phyloP scores from a whole-genome alignment of 2,797 vertebrate species.

The Phoeniculus purpureus region DNA sequence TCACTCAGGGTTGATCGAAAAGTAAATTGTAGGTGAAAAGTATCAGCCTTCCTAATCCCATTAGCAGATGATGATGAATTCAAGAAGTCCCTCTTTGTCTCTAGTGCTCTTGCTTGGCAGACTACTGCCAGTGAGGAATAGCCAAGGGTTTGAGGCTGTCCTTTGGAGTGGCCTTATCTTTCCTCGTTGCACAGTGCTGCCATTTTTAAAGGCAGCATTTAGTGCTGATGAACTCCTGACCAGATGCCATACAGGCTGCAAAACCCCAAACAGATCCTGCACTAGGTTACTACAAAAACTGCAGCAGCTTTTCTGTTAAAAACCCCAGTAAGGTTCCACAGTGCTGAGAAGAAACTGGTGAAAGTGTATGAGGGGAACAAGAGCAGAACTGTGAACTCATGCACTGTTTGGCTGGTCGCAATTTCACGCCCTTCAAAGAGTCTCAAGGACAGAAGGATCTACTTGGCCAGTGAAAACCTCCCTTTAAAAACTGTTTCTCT shows the following conservation, averaged over 20 bases:
- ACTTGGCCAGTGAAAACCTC: neutral
- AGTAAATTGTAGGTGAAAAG: slow-evolving; percentile 11
- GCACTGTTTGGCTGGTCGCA: neutral
- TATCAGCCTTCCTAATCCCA: neutral
- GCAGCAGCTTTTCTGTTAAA: neutral
- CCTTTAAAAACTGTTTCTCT: neutral
- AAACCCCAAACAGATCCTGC: neutral
- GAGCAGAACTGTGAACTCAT: neutral
- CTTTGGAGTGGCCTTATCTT: neutral
- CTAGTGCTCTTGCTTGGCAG: neutral
- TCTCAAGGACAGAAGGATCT: neutral
- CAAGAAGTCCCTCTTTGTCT: neutral
- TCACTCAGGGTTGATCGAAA: neutral
- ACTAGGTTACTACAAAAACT: neutral
- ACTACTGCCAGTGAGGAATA: neutral
- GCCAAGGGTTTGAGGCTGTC: neutral
- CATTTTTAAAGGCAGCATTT: neutral
- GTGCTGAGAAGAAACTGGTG: neutral
- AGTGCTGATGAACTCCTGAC: neutral
- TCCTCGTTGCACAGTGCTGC: neutral
- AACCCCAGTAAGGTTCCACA: neutral
- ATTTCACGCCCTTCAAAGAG: neutral
- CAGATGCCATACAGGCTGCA: neutral
- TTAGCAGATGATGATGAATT: neutral
- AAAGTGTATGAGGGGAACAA: neutral